phyloP scores from a whole-genome alignment of 2,797 vertebrate genomes.

The Propithecus deckenii region DNA sequence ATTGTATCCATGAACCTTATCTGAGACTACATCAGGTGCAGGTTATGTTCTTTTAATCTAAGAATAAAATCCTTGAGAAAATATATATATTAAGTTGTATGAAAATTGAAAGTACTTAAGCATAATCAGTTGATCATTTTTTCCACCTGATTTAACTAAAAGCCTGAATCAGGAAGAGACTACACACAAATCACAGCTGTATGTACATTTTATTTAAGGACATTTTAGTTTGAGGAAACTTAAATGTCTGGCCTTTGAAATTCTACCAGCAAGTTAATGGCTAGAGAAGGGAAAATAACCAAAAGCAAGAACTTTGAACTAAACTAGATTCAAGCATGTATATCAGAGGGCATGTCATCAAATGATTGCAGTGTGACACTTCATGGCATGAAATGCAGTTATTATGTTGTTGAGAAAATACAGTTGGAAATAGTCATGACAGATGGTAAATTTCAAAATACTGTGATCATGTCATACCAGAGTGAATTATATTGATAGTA shows the following conservation, averaged over 20 bases:
- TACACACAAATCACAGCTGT: background rate
- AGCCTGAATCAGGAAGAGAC: background rate
- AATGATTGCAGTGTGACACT: background rate
- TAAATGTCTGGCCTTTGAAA: background rate
- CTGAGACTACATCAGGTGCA: background rate
- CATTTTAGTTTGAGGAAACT: background rate
- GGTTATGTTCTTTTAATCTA: background rate
- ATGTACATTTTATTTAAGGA: background rate
- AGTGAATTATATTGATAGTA: background rate
- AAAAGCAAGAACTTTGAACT: background rate
- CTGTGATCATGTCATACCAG: rapidly evolving
- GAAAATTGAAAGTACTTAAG: background rate
- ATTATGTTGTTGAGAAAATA: background rate
- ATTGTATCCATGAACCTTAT: constrained; percentile 55
- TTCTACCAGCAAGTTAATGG: background rate
- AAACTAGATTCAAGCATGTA: rapidly evolving
- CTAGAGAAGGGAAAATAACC: background rate
- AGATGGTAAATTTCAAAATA: background rate
- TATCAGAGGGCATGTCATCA: background rate
- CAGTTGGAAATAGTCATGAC: background rate
- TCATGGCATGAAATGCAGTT: background rate
- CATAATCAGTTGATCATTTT: background rate
- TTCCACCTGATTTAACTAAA: background rate
- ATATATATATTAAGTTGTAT: background rate
- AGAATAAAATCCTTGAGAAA: background rate